Evolutionary conservation across 2,888 invertebrate genomes (phyloP).

Genomic region (Scaptomyza caliginosa): DNA sequence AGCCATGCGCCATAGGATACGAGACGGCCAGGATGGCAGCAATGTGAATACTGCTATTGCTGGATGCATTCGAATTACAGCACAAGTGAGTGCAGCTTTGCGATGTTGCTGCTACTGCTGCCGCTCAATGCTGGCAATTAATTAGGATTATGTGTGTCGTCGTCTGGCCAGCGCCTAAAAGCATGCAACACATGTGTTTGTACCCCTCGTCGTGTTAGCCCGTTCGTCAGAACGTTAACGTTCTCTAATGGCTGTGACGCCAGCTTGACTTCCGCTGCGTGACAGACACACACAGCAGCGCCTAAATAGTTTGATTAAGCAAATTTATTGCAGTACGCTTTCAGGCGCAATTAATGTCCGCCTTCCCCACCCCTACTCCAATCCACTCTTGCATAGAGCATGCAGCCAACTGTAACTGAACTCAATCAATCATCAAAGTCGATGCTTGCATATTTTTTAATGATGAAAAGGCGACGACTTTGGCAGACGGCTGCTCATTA

Average conservation of each 20-base stretch:
- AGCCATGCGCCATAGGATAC: constrained; percentile 27
- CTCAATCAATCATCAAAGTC: constrained; percentile 64
- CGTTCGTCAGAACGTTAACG: constrained; percentile 9
- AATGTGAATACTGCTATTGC: constrained; percentile 25
- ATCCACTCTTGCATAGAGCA: constrained; percentile 9
- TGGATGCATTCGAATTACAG: constrained; percentile 44
- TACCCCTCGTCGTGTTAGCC: not conserved
- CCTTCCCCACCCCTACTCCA: not conserved
- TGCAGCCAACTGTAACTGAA: constrained; percentile 28
- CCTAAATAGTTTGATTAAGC: constrained; percentile 75
- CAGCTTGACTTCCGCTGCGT: constrained; percentile 70
- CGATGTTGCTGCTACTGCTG: constrained; percentile 22
- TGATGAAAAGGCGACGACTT: constrained; percentile 50
- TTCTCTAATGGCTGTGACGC: constrained; percentile 32
- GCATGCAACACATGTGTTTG: constrained; percentile 60
- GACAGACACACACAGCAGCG: constrained; percentile 44
- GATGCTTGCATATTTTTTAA: constrained; percentile 58
- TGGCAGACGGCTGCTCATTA: constrained; percentile 53
- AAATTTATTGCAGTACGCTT: constrained; percentile 66
- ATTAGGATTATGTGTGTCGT: constrained; percentile 78
- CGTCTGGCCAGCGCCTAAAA: constrained; percentile 64
- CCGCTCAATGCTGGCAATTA: constrained; percentile 70
- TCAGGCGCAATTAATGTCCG: constrained; percentile 62
- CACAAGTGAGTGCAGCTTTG: constrained; percentile 46
- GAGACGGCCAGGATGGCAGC: constrained; percentile 11